Evolutionary conservation across 2,113 vertebrate species (phyloP), one percentile per base, ranked within the genome.

Genomic region (Gobius niger): DNA sequence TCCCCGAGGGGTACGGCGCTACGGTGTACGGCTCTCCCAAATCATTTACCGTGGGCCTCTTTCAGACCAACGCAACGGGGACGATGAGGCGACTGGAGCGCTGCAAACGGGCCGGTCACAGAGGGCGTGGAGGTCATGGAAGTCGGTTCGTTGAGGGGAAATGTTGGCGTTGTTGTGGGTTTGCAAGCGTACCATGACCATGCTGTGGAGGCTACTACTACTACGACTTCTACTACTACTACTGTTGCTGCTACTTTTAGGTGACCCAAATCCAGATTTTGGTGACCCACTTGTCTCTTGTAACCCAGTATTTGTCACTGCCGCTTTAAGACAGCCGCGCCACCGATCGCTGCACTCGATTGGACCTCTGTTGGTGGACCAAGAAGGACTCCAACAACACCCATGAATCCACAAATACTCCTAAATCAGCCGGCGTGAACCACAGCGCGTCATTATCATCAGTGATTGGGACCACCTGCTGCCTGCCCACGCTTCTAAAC

Each of bases 11-110:
- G 5, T 70, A 70, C 63, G 70, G 79, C 41, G 60, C 67, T 73
- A 82, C 84, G 77, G 79, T 78, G 10, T 46, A 53, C 41, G 7
- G 63, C 60, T 77, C 54, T 80, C 63, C 72, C 77, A 69, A 81
- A 86, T 84, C 85, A 88, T 83, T 81, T 83, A 70, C 76, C 72
- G 44, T 8, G 46, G 72, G 72, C 60, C 81, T 81, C 69, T 77
- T 79, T 78, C 51, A 77, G 67, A 77, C 67, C 72, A 81, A 70
- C 65, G 67, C 47, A 52, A 42, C 13, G 66, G 52, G 52, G 71
- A 76, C 81, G 75, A 81, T 86, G 82, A 86, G 89, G 80, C 72
- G 73, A 68, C 67, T 24, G 47, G 7, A 46, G 74, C 76, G 73
- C 59, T 72, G 76, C 68, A 69, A 73, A 34, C 81, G 77, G 73